Evolutionary conservation across 2,797 vertebrate genomes (phyloP), one percentile per base, ranked within the genome.

Genomic region (Loris lydekkerianus): DNA sequence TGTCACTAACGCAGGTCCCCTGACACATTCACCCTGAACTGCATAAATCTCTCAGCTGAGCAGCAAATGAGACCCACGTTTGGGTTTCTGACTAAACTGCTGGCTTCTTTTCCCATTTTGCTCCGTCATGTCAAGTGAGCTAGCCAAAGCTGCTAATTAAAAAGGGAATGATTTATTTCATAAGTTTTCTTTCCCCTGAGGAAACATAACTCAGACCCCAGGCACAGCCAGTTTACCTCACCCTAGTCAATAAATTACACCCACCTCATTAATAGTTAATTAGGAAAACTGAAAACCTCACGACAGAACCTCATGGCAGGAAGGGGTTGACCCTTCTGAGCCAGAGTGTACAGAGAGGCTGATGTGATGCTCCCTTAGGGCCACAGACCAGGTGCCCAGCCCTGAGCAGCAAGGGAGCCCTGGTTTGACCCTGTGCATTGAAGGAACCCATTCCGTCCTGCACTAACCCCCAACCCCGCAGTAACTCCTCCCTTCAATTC

Each of bases 121-220:
- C 87, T 60, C 91, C 21, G 60, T 94, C 86, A 88, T 81, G 86
- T 96, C 89, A 61, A 92, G 77, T 18, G 23, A n/a, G 60, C 82
- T 58, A 75, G 94, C 94, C 92, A 94, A 96, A 94, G 87, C 96
- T 92, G 72, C 94, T 97, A 97, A 98, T 98, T 98, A 97, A 97
- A 97, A 85, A 90, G 37, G 88, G 95, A 89, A 49, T 97, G 96
- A 97, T 97, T 98, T 97, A 98, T 96, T 97, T 97, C 96, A 92
- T 95, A 97, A 97, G 88, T 96, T 89, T 87, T 92, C 92, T 94
- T 94, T 93, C 94, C 94, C 94, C 95, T 91, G 93, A 97, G 97
- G 97, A 97, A 97, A 95, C 95, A 97, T 97, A 97, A 97, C 91
- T 98, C 96, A 97, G 49, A 40, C 86, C 84, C 85, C 93, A 95